Conservation (phyloP, 2,113 vertebrate genomes). For the Cinclus mexicanus region DNA sequence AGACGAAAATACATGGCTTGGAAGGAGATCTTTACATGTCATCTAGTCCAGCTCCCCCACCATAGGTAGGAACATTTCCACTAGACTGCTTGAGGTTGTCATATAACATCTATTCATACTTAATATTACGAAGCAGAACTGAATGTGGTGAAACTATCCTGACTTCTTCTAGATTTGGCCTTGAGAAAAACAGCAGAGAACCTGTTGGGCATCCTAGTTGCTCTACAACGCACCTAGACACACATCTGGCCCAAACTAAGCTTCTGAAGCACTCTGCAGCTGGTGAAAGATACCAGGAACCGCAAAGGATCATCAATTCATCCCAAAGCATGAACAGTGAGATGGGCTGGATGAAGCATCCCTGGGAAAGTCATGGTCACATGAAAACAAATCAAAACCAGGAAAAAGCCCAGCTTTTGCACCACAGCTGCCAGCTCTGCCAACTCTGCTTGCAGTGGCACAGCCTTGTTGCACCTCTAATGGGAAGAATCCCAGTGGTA, state of each 20-base stretch:
- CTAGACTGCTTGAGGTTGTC: neutral
- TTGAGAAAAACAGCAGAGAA: neutral
- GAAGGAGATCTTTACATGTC: neutral
- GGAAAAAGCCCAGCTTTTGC: neutral
- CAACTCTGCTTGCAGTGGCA: neutral
- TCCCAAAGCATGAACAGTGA: neutral
- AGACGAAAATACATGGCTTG: neutral
- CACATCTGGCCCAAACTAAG: neutral
- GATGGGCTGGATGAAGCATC: neutral
- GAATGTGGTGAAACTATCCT: neutral
- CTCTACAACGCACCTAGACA: rapidly evolving
- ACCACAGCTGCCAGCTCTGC: neutral
- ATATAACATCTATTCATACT: neutral
- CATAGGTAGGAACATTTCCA: neutral
- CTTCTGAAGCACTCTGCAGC: neutral
- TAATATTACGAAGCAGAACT: neutral
- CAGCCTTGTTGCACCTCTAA: neutral
- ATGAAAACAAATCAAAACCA: neutral
- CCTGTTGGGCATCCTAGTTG: neutral
- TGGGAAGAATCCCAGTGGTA: neutral
- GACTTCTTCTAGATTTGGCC: neutral
- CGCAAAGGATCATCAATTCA: neutral
- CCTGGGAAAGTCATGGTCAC: neutral
- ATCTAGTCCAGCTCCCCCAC: neutral
- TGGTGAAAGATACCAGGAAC: neutral